Evolutionary conservation across 2,113 vertebrate species (phyloP).

Genomic region (Varanus salvator): DNA sequence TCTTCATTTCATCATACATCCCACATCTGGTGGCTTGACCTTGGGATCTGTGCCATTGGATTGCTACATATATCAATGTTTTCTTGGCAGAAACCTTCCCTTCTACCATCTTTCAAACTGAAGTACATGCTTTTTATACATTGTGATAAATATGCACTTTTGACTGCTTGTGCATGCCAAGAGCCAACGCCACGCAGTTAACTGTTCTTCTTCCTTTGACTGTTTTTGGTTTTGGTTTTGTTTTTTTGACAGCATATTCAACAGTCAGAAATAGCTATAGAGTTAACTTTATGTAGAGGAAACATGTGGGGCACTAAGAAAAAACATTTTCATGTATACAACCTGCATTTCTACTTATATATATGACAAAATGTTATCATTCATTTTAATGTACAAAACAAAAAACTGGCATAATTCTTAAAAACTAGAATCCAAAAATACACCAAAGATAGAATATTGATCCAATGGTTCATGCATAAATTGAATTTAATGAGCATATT

Average conservation of each 20-base stretch:
- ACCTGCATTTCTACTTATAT: not conserved
- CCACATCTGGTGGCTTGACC: constrained; percentile 59
- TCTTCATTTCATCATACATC: constrained; percentile 49
- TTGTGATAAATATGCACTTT: constrained; percentile 63
- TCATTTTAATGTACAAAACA: constrained; percentile 12
- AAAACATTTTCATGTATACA: not conserved
- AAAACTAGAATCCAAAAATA: not conserved
- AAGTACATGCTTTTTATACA: constrained; percentile 50
- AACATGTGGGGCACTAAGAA: constrained; percentile 21
- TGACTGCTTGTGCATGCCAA: constrained; percentile 58
- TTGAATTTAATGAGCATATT: not conserved
- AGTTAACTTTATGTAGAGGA: constrained; percentile 35
- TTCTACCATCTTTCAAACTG: constrained; percentile 51
- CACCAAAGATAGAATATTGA: not conserved
- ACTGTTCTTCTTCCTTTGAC: constrained; percentile 36
- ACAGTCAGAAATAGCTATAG: constrained; percentile 28
- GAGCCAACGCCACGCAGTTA: constrained; percentile 56
- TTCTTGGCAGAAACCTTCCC: constrained; percentile 62
- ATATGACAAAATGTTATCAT: not conserved
- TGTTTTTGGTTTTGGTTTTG: constrained; percentile 31
- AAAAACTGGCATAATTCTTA: not conserved
- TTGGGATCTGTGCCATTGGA: constrained; percentile 50
- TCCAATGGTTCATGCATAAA: not conserved
- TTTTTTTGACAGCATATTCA: constrained; percentile 16
- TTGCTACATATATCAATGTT: constrained; percentile 58